These are phyloP conservation scores for Tachypleus tridentatus DNA, from an alignment of 1,140 invertebrate species.

Conservation along the genomic window DNA sequence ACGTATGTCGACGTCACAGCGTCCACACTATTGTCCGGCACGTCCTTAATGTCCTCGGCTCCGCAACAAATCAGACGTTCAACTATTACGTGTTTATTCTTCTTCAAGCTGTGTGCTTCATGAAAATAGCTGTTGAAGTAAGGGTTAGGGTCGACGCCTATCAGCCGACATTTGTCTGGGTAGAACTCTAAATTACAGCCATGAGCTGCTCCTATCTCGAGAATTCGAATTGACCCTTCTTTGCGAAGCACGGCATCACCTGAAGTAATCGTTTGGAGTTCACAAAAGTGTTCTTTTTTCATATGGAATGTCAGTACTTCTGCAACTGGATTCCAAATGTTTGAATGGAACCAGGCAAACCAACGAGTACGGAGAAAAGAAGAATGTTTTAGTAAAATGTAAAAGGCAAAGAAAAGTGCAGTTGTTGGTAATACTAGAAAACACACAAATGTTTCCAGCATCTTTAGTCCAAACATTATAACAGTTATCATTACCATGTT, in stretches of 20 bases:
- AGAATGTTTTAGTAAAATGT: too few species aligned
- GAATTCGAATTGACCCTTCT: not conserved
- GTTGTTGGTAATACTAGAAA: too few species aligned
- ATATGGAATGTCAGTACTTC: too few species aligned
- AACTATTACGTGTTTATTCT: too few species aligned
- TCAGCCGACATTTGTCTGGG: constrained; percentile 2
- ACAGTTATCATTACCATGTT: too few species aligned
- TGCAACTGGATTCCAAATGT: too few species aligned
- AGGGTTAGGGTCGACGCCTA: constrained; percentile 1
- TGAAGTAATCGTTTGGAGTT: not conserved
- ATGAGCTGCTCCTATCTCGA: constrained; percentile 12
- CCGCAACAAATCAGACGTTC: not conserved
- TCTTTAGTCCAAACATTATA: too few species aligned
- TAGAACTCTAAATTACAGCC: constrained; percentile 14
- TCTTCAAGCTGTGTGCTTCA: not conserved
- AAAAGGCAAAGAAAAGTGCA: too few species aligned
- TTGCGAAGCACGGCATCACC: not conserved
- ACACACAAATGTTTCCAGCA: too few species aligned
- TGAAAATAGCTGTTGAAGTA: constrained; percentile 1
- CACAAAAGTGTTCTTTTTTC: too few species aligned
- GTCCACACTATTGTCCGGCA: constrained; percentile 28
- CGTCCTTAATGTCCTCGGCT: constrained; percentile 28
- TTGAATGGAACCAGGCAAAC: too few species aligned
- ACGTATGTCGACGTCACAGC: constrained; percentile 30
- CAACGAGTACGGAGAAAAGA: too few species aligned